These are phyloP conservation scores for Microcebus griseorufus DNA, from an alignment of 2,113 vertebrate genomes.

Conservation along the genomic window DNA sequence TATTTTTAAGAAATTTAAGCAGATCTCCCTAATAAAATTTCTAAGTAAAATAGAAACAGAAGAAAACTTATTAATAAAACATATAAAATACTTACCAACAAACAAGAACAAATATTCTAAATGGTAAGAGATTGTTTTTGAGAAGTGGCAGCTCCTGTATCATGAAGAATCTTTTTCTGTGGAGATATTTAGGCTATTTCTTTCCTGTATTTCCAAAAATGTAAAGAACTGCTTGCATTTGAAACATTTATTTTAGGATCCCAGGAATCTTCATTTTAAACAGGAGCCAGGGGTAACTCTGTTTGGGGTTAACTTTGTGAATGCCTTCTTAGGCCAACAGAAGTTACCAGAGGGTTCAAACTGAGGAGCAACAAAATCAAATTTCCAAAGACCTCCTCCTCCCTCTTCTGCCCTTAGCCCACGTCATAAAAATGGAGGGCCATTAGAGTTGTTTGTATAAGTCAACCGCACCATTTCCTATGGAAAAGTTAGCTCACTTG, in stretches of 20 bases:
- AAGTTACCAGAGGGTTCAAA: background rate
- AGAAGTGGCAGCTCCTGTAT: background rate
- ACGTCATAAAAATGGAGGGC: no score
- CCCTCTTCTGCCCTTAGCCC: background rate
- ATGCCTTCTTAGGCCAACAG: background rate
- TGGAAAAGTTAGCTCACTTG: background rate
- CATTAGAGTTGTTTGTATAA: background rate
- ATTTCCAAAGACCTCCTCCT: background rate
- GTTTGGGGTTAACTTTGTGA: background rate
- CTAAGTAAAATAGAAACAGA: background rate
- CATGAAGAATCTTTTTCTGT: background rate
- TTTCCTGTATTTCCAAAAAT: background rate
- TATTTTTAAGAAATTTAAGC: slow-evolving; percentile 10
- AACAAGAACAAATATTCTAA: background rate
- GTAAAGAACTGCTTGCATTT: background rate
- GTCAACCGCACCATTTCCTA: background rate
- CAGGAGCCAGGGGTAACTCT: background rate
- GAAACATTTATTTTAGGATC: background rate
- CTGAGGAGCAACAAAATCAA: background rate
- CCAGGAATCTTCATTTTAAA: background rate
- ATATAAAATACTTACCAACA: background rate
- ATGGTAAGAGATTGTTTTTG: background rate
- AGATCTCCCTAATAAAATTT: slow-evolving; percentile 9
- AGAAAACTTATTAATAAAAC: background rate
- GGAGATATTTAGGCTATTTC: background rate